Evolutionary conservation across 2,888 invertebrate genomes (phyloP).

Genomic region (Clanis bilineata): DNA sequence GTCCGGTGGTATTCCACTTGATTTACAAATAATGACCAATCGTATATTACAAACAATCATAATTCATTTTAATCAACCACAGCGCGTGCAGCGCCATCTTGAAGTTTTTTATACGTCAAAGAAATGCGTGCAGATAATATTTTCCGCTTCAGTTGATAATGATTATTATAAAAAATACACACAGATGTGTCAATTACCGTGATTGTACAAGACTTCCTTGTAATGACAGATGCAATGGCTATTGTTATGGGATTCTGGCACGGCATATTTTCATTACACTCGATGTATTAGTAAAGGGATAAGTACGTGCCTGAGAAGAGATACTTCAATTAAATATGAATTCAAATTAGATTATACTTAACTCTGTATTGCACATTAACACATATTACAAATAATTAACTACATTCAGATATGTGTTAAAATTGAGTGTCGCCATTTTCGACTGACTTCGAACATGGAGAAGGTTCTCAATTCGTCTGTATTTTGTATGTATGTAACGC

Average conservation of each 20-base stretch:
- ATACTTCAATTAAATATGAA: no score
- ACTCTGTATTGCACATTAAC: no score
- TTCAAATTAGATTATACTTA: no score
- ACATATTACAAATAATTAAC: no score
- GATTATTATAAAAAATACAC: slow-evolving; percentile 41
- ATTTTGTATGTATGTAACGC: no score
- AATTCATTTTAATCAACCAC: slow-evolving; percentile 62
- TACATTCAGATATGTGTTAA: no score
- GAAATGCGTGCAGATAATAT: slow-evolving; percentile 71
- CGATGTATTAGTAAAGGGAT: neutral
- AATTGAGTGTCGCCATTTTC: no score
- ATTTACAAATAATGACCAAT: slow-evolving; percentile 76
- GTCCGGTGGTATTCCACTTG: slow-evolving; percentile 52
- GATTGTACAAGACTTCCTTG: slow-evolving; percentile 45
- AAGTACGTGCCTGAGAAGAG: neutral
- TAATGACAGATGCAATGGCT: slow-evolving; percentile 33
- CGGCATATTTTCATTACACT: slow-evolving; percentile 13
- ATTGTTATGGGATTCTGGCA: slow-evolving; percentile 34
- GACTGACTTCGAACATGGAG: no score
- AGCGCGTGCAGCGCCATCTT: slow-evolving; percentile 47
- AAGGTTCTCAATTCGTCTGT: no score
- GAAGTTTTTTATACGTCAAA: slow-evolving; percentile 32
- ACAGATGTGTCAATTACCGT: slow-evolving; percentile 55
- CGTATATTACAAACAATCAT: slow-evolving; percentile 59
- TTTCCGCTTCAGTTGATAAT: slow-evolving; percentile 59